phyloP scores from a whole-genome alignment of 1,140 invertebrate genomes.

The Achroia grisella region DNA sequence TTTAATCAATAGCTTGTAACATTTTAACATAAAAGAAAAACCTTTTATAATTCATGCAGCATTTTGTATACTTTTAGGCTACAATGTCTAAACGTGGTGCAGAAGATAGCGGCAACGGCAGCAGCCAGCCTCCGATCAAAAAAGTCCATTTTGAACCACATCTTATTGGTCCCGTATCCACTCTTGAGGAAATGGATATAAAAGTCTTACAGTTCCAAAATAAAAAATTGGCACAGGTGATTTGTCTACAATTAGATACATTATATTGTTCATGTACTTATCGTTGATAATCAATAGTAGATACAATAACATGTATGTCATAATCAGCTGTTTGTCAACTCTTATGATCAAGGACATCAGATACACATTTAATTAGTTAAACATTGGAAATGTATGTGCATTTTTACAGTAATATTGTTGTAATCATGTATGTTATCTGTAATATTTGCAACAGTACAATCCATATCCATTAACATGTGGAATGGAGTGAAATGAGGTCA shows the following conservation, averaged over 20 bases:
- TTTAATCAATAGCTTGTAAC: slow-evolving; percentile 38
- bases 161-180: slow-evolving; percentile 93
- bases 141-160: slow-evolving; percentile 96
- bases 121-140: slow-evolving; percentile 85
- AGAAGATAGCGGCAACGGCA: slow-evolving; percentile 72
- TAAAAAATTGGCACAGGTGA: slow-evolving; percentile 94
- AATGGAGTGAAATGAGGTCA: slow-evolving; percentile 1
- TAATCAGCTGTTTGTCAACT: slow-evolving; percentile 34
- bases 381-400: too few species aligned
- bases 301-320: slow-evolving; percentile 14
- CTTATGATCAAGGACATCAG: too few species aligned
- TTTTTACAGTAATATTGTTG: too few species aligned
- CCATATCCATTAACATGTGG: background rate
- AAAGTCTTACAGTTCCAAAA: slow-evolving; percentile 98
- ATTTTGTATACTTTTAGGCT: slow-evolving; percentile 23
- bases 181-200: slow-evolving; percentile 97
- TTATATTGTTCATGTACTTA: background rate
- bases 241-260: background rate
- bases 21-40: slow-evolving; percentile 7
- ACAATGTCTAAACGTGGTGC: slow-evolving; percentile 85
- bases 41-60: slow-evolving; percentile 7
- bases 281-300: background rate
- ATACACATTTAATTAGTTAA: too few species aligned
- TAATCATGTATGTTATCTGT: too few species aligned
- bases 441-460: too few species aligned